Evolutionary conservation across 1,140 invertebrate species (phyloP).

Genomic region (Oryctes rhinoceros): DNA sequence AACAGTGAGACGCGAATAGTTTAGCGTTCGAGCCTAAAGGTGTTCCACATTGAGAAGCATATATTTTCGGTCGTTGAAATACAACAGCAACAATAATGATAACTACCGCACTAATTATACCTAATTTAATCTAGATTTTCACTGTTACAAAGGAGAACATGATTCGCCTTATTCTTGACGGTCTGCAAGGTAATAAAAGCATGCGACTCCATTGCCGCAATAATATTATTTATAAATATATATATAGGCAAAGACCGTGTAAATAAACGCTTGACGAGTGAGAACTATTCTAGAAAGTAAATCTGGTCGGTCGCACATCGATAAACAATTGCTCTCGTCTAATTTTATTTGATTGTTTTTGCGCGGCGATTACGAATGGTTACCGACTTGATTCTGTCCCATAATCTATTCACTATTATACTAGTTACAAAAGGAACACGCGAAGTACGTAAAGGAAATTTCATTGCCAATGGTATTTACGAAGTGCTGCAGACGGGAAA

Average conservation of each 20-base stretch:
- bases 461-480: background rate
- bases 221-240: background rate
- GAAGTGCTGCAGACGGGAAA: no score
- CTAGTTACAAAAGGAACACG: background rate
- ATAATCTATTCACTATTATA: background rate
- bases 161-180: background rate
- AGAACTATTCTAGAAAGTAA: conserved; percentile 19
- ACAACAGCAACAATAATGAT: no score
- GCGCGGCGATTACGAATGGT: background rate
- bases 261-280: background rate
- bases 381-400: background rate
- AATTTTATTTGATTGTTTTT: conserved; percentile 2
- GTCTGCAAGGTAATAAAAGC: conserved; percentile 7
- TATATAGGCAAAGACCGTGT: conserved; percentile 5
- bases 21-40: background rate
- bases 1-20: no score
- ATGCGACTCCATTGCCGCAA: background rate
- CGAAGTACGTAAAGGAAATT: background rate
- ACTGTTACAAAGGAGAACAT: background rate
- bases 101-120: background rate
- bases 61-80: background rate
- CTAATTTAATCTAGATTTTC: conserved; percentile 15
- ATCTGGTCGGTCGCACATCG: conserved; percentile 16
- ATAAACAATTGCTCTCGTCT: conserved; percentile 10
- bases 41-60: background rate